Conservation (phyloP, 2,113 vertebrate genomes). For the Ciconia boyciana region DNA sequence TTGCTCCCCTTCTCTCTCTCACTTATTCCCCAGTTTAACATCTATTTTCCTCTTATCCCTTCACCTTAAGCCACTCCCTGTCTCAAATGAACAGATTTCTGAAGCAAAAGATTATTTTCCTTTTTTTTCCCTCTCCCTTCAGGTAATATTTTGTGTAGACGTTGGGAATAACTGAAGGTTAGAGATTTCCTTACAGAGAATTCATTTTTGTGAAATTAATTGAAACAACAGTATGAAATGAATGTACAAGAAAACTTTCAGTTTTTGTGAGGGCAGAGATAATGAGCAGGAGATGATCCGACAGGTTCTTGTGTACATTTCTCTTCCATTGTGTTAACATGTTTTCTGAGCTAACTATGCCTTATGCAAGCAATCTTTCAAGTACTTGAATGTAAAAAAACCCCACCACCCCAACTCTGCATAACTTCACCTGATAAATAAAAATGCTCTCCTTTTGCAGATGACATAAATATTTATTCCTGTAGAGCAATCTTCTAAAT, state of each 20-base stretch:
- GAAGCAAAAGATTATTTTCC: not conserved
- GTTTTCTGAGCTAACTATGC: not conserved
- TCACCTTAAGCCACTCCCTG: not conserved
- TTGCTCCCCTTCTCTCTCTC: not conserved
- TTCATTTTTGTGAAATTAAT: not conserved
- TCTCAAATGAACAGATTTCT: not conserved
- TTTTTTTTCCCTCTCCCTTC: rapidly evolving
- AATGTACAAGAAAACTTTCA: not conserved
- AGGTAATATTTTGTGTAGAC: not conserved
- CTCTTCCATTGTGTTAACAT: not conserved
- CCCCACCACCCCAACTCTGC: not conserved
- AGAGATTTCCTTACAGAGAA: not conserved
- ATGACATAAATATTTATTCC: not conserved
- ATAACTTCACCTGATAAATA: not conserved
- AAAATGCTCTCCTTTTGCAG: not conserved
- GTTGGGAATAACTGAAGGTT: not conserved
- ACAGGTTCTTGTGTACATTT: not conserved
- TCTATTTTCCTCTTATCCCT: not conserved
- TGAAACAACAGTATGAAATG: not conserved
- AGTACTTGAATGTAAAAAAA: not conserved
- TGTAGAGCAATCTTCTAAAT: not conserved
- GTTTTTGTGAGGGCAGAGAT: not conserved
- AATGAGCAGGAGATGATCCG: slow-evolving; percentile 21
- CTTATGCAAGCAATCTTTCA: not conserved
- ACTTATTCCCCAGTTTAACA: not conserved